Percentiles rank a stretch among this genome's conserved stretches.
Conservation (phyloP, 2,888 invertebrate genomes). For the Cyclophora albipunctata region DNA sequence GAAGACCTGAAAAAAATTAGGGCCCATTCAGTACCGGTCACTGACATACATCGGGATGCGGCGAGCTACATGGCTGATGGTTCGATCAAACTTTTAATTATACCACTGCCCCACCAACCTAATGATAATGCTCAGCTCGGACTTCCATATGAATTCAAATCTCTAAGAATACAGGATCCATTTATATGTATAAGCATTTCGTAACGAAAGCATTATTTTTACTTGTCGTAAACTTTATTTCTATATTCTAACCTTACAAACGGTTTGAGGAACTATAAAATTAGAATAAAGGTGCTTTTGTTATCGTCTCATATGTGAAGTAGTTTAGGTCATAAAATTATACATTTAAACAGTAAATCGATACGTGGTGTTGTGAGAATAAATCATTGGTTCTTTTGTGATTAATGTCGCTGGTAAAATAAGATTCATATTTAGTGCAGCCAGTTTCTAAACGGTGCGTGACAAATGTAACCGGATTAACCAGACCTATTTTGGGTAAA, state of each 20-base stretch:
- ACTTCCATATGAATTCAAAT: constrained; percentile 9
- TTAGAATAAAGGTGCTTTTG: constrained; percentile 46
- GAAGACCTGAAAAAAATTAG: constrained; percentile 64
- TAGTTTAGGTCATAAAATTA: constrained; percentile 27
- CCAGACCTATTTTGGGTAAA: constrained; percentile 20
- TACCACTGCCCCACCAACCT: constrained; percentile 21
- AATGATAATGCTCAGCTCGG: not conserved
- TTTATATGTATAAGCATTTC: constrained; percentile 2
- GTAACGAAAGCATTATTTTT: constrained; percentile 28
- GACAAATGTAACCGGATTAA: constrained; percentile 47
- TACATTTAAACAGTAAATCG: constrained; percentile 43
- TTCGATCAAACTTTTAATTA: constrained; percentile 63
- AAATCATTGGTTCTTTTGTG: constrained; percentile 68
- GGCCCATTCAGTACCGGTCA: constrained; percentile 63
- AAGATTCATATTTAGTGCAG: constrained; percentile 70
- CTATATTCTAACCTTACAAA: constrained; percentile 10
- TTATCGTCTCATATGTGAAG: constrained; percentile 33
- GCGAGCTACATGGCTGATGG: constrained; percentile 35
- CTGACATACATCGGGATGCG: constrained; percentile 51
- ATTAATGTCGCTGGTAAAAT: constrained; percentile 68
- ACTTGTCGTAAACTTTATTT: constrained; percentile 11
- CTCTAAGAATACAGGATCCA: not conserved
- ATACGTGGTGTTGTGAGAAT: constrained; percentile 46
- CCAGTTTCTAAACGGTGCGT: constrained; percentile 37
- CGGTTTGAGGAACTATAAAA: constrained; percentile 42